Conservation (phyloP, 2,888 invertebrate genomes). For the Drosophila prostipennis region DNA sequence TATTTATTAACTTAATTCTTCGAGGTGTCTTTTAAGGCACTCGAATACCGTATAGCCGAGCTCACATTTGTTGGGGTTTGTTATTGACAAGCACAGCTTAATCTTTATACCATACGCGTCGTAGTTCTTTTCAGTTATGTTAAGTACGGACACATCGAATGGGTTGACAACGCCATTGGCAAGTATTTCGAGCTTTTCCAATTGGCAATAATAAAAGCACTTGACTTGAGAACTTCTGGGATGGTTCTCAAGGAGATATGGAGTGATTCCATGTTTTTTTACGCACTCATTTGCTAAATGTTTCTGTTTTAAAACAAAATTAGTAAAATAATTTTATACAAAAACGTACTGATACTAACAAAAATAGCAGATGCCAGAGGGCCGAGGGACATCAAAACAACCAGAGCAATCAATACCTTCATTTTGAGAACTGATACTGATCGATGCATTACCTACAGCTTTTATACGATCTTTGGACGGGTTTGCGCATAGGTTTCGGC, state of each 20-base stretch:
- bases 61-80: not conserved
- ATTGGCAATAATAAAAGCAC: not conserved
- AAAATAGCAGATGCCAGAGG: too few relatives aligned
- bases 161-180: not conserved
- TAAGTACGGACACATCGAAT: not conserved
- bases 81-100: not conserved
- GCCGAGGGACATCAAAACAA: too few relatives aligned
- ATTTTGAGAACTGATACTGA: too few relatives aligned
- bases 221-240: not conserved
- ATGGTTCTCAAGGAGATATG: rapidly evolving
- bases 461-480: too few relatives aligned
- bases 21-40: not conserved
- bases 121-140: not conserved
- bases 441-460: too few relatives aligned
- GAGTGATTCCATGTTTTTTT: not conserved
- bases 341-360: too few relatives aligned
- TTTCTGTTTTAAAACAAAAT: not conserved
- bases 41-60: not conserved
- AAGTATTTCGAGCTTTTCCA: not conserved
- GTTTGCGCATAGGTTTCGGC: too few relatives aligned
- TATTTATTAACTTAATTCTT: not conserved
- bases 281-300: not conserved
- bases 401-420: too few relatives aligned
- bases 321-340: too few relatives aligned
- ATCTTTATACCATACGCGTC: not conserved